Base-by-base conservation (phyloP, 1,140 invertebrate species). In the Rhyacophila brunnea region DNA sequence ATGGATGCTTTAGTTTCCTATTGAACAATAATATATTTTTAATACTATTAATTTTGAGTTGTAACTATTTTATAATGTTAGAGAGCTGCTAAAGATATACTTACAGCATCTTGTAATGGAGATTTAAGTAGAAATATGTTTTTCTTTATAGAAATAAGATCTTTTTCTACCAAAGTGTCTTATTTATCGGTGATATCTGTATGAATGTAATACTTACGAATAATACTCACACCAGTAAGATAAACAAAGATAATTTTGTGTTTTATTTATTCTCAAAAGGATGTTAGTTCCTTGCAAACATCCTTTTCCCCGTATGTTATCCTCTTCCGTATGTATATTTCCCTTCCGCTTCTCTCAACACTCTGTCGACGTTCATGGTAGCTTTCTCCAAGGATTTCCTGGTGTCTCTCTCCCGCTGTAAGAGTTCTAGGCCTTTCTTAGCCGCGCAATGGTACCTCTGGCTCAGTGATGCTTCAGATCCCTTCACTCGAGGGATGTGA, bases 391-490 rank as follows among this genome's bases (percentile, higher is more conserved):
- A 47, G 47, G 76, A 74, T 62, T 73, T 70, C 40, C 80, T 72
- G 28, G 75, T 74, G 32, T 83, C 78, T 52, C 79, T 73, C 62
- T 85, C 83, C 57, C 81, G 74, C 64, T 81, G 75, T 32, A 87
- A 75, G 4, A 84, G 68, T 65, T 83, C 80, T 2, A 87, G 68
- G 18, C 86, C 85, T 20, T 79, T 80, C 71, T 80, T 85, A 3
- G 85, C 87, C 1, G 85, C 85, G 65, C 83, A 84, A 38, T 85
- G 81, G 66, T 87, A 88, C 44, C 86, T 71, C 69, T 85, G 83
- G 19, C 85, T 87, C 5, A 87, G 70, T 0, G 85, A 86, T 4
- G 84, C 81, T 68, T 87, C 85, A 1, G 80, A 82, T 4, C 82
- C 82, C 62, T 81, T 86, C 5, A 86, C 82, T 36, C 84, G 73